Evolutionary conservation across 1,140 invertebrate species (phyloP), one percentile per base, ranked within the genome.

Genomic region (Pomacea maculata): DNA sequence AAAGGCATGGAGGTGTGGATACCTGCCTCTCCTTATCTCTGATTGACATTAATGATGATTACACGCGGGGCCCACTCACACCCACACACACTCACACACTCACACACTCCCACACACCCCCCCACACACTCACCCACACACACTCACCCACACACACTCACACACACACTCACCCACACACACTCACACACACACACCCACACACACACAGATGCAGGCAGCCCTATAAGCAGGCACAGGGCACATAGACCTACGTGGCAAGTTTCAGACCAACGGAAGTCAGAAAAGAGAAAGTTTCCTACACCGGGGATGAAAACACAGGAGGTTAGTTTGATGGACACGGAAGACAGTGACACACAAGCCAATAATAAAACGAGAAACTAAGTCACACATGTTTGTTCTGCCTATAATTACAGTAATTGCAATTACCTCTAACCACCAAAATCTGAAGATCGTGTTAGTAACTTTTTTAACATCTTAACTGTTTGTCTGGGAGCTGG

Each of bases 131-230:
- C 25, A 25, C 25, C 25, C 25, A 25, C 25, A 25, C 25, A 25
- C 25, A 25, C 25, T 0, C 25, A 25, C 25, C 0, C 25, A 25
- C 25, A 25, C 25, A 0, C 25, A 25, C 25, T 0, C 25, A 25
- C 25, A 0, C 25, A 25, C 25, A 25, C 25, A 25, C 25, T 0
- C 25, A 25, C 25, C 0, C 25, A 25, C 25, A 25, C 25, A 25
- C 25, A 25, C 25, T 0, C 25, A 25, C 25, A 25, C 25, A 71
- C 70, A 71, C 70, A 29, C 70, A 29, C 70, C 2, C 70, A 29
- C 70, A 29, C 70, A 71, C 70, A 71, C 70, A 71, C 70, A 8
- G n/a, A 71, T 34, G 45, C 70, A 29, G n/a, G 45, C 70, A 71
- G n/a, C 14, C 70, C 7, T 34, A 29, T 11, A 71, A n/a, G 11